phyloP scores from a whole-genome alignment of 2,888 invertebrate genomes.

The Bruchidius siliquastri region DNA sequence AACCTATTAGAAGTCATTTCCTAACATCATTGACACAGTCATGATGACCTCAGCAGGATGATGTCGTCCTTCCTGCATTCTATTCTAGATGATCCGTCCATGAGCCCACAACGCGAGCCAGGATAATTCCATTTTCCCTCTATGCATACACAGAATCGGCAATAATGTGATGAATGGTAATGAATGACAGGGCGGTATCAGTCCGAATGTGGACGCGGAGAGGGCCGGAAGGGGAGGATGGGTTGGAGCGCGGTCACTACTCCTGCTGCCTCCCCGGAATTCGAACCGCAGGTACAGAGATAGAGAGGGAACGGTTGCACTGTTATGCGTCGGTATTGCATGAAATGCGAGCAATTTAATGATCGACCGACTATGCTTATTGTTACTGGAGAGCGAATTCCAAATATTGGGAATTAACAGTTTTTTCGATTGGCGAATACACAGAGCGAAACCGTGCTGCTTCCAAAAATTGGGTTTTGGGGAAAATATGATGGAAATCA shows the following conservation, averaged over 20 bases:
- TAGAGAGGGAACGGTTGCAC: neutral
- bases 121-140: neutral
- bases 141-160: neutral
- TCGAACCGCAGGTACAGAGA: neutral
- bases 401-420: neutral
- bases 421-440: too few species aligned
- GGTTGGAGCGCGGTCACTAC: neutral
- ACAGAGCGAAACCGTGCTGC: too few species aligned
- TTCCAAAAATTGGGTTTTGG: too few species aligned
- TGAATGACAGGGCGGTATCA: neutral
- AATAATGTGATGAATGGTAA: neutral
- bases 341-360: neutral
- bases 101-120: neutral
- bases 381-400: neutral
- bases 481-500: too few species aligned
- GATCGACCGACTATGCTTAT: neutral
- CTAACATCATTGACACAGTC: too few species aligned
- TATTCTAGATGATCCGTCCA: neutral
- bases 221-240: neutral
- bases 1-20: too few species aligned
- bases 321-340: neutral
- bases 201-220: neutral
- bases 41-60: too few species aligned
- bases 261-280: neutral
- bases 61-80: neutral